Base-by-base conservation (phyloP, 2,797 vertebrate genomes). In the Harpagifer antarcticus region DNA sequence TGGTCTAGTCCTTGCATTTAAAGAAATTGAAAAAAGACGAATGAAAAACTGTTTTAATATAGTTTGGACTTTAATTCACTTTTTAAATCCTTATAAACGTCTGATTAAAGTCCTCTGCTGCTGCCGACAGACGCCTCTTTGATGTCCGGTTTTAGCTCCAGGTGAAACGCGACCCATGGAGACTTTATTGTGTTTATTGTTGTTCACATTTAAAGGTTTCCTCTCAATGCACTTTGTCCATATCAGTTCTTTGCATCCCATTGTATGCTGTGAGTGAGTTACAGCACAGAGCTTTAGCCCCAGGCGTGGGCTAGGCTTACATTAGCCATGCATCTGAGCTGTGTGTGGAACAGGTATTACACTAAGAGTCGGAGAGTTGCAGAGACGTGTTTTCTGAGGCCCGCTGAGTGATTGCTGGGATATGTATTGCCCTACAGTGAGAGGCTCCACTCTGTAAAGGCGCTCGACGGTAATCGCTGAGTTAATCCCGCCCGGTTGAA, bases 401-500 rank as follows among this genome's bases (percentile, higher is more conserved):
- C 81, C 5, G 60, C 89, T 91, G 90, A 81, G 89, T 82, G 86
- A 91, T 85, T 85, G 80, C 68, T 86, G 82, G 85, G 88, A 84
- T 85, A 81, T 78, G 81, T 86, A 61, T 84, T 83, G 77, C 79
- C 87, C 89, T 82, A 90, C 88, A 86, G 85, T 86, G 89, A 85
- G 86, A 85, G 79, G 78, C 87, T 92, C 80, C 57, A 50, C 79
- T 86, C 82, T 83, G 76, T 83, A 84, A 87, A 90, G 79, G 69
- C n/a, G 66, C 81, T 75, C 23, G 27, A 66, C 79, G 37, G 85
- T 90, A 89, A 89, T 91, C 86, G 64, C 61, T 1, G 72, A 83
- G 89, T 85, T 92, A 91, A 93, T 93, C 88, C 88, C 79, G 33
- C 74, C 77, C n/a, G 17, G 85, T 69, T 86, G 86, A 89, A 91